Percentiles rank a stretch among this genome's conserved stretches.
Evolutionary conservation across 2,797 vertebrate genomes (phyloP).

Genomic region (Mormyrus proboscirostris): DNA sequence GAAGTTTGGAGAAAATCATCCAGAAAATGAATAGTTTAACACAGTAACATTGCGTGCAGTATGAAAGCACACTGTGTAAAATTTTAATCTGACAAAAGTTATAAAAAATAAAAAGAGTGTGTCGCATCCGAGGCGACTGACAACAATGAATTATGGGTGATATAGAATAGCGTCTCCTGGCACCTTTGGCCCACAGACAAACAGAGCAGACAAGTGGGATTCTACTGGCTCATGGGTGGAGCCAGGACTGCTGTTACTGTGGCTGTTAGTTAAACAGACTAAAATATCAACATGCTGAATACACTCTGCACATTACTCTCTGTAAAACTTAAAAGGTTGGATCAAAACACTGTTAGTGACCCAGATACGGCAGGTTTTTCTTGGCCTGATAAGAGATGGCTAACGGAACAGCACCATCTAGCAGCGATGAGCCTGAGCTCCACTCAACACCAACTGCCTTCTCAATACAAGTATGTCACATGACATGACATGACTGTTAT

Average conservation of each 20-base stretch:
- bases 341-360: background rate
- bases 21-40: constrained; percentile 38
- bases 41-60: constrained; percentile 55
- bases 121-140: background rate
- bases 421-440: background rate
- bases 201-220: background rate
- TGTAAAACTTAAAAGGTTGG: constrained; percentile 4
- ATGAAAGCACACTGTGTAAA: constrained; percentile 51
- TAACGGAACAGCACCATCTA: constrained; percentile 9
- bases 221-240: background rate
- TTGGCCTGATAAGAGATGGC: constrained; percentile 1
- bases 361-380: constrained; percentile 1
- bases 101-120: constrained; percentile 60
- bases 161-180: background rate
- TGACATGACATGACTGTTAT: background rate
- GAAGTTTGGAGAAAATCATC: constrained; percentile 5
- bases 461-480: background rate
- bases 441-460: background rate
- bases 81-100: constrained; percentile 63
- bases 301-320: background rate
- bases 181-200: background rate
- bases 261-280: constrained; percentile 5
- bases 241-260: background rate
- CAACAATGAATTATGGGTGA: constrained; percentile 11
- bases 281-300: constrained; percentile 5